Base-by-base conservation (phyloP, 64 coral and sea anemone species). In the Porites lutea region DNA sequence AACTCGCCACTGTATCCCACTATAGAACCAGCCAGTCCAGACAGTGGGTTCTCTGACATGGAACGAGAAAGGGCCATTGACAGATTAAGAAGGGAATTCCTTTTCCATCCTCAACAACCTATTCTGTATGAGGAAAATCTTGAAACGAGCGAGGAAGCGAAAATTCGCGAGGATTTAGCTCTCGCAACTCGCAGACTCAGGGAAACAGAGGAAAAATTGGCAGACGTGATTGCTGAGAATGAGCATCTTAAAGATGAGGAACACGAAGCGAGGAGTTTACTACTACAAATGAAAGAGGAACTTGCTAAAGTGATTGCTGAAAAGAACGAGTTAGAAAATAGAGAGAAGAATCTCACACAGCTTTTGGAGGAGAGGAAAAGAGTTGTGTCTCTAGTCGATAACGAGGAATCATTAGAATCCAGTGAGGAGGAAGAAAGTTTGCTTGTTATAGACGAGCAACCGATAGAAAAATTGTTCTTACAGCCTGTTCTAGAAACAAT, bases 21-120 rank as follows among this genome's bases (percentile, higher is more conserved):
- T 44, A 22, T 46, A 52, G 93, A 95, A 44, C 89, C 89, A 50
- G 86, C 93, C 18, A 98, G 83, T 14, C 90, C 96, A 11, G 93
- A 98, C 71, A 98, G 96, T 65, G 96, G 93, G 69, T 93, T 95
- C 52, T 92, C 85, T 59, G 96, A 98, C 16, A 85, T 61, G 43
- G 91, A 96, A 51, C 64, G 86, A 89, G 95, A 93, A 48, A 69
- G 77, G 80, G 75, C 55, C 10, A 87, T 95, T 15, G 83, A 92
- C 22, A 53, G 60, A 83, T 12, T 86, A 0, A 62, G 79, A 82
- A 74, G 89, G 50, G 87, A 85, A 62, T 87, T 93, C 48, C 46
- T 84, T 52, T 68, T 48, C 13, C 44, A 50, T 51, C 82, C 61
- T 72, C 52, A 59, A 69, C 71, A 87, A 15, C 44, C 90, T 3